Evolutionary conservation across 2,888 invertebrate genomes (phyloP), one percentile per base, ranked within the genome.

Genomic region (Limnephilus marmoratus): DNA sequence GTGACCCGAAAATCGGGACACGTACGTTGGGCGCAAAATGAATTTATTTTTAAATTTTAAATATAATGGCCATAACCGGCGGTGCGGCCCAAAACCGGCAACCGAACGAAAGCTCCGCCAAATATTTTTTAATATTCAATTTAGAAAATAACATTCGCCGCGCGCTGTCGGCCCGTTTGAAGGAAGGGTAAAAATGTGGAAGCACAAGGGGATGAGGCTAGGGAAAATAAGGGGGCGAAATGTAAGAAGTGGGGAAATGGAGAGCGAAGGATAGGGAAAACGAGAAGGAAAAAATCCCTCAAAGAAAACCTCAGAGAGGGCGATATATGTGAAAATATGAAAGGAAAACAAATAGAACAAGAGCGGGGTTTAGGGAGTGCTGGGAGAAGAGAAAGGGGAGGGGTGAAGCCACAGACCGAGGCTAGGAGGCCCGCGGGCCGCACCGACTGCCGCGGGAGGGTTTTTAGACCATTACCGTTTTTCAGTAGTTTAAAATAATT

Each of bases 121-220:
- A 86, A 86, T 86, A 86, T 86, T 86, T 86, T 86, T 86, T 86
- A 86, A 86, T 86, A 86, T 86, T 86, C 86, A 86, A 86, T 86
- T 86, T 86, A 29, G 86, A 86, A 86, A 86, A 86, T 86, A 86
- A 86, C 86, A 86, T 86, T 45, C 86, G 29, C 41, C 86, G 45
- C 86, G 86, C 49, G 86, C 86, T 24, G 86, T 29, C 37, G 86
- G 45, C 41, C 29, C 68, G 68, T 68, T 68, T 68, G 68, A 24
- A n/a, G 68, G 11, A 68, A 68, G 68, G 68, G 68, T 68, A 68
- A 68, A 68, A 68, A 24, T 68, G 68, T 24, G 24, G 68, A 68
- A n/a, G 68, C 68, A n/a, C 68, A 24, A 45, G 68, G 24, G 68
- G 68, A 68, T n/a, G 68, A n/a, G 68, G 24, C 24, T 9, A 68